A percentile compares a stretch with the other conserved stretches of the same genome.
Conservation (phyloP, 2,888 invertebrate genomes). For the Drosophila neonasuta region DNA sequence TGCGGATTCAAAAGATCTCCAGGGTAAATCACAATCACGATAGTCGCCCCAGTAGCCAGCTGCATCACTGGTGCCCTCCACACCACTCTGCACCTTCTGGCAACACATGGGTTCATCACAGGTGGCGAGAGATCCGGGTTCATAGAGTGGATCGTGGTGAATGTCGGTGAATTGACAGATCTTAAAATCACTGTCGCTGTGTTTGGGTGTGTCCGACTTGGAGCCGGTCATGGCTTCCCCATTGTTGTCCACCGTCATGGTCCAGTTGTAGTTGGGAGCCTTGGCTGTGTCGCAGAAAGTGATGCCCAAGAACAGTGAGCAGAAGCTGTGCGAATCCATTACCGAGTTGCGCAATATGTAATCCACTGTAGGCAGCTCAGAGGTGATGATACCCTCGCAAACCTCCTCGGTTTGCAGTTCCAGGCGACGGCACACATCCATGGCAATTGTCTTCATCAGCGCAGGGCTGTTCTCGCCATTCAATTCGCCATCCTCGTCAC, state of each 20-base stretch:
- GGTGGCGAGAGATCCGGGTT: conserved; percentile 85
- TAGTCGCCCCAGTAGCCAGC: conserved; percentile 94
- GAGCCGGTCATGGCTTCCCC: conserved; percentile 49
- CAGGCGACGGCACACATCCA: conserved; percentile 84
- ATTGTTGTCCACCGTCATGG: conserved; percentile 56
- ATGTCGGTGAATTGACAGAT: conserved; percentile 84
- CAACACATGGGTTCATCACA: conserved; percentile 92
- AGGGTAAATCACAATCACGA: conserved; percentile 89
- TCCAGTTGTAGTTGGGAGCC: conserved; percentile 74
- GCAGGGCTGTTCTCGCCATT: conserved; percentile 60
- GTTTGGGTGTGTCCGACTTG: conserved; percentile 68
- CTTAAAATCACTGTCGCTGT: conserved; percentile 57
- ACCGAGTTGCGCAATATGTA: conserved; percentile 83
- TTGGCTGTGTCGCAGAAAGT: conserved; percentile 66
- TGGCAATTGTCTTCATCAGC: conserved; percentile 80
- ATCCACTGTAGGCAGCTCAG: conserved; percentile 85
- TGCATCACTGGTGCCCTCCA: conserved; percentile 67
- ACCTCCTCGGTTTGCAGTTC: conserved; percentile 85
- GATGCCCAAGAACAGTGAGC: conserved; percentile 77
- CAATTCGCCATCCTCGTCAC: conserved; percentile 83
- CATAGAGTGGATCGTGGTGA: conserved; percentile 90
- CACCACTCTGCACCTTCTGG: conserved; percentile 80
- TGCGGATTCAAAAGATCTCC: conserved; percentile 86
- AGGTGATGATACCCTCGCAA: conserved; percentile 85
- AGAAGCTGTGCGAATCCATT: conserved; percentile 83